Conservation (phyloP, 2,888 invertebrate genomes). For the Oegoconia quadripuncta region DNA sequence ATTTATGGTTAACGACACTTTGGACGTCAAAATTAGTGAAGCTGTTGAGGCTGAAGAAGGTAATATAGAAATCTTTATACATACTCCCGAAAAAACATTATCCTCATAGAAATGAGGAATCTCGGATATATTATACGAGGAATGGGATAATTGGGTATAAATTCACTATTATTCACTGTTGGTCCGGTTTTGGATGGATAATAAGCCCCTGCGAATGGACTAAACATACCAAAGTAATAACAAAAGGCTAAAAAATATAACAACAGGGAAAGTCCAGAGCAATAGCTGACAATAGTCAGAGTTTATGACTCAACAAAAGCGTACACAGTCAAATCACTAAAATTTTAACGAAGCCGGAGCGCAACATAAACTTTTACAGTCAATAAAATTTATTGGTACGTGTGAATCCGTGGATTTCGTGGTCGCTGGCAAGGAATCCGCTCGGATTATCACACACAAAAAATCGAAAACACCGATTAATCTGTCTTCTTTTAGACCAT, state of each 20-base stretch:
- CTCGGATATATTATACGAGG: too few species aligned
- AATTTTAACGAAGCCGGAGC: neutral
- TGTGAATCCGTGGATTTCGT: neutral
- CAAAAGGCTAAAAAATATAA: neutral
- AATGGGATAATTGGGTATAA: too few species aligned
- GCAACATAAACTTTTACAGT: neutral
- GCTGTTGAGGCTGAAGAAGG: too few species aligned
- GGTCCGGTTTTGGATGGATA: too few species aligned
- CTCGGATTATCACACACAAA: slow-evolving; percentile 1
- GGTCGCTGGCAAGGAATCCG: neutral
- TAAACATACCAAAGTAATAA: neutral
- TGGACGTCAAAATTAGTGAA: too few species aligned
- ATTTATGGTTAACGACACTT: too few species aligned
- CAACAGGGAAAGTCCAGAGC: neutral
- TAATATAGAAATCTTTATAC: too few species aligned
- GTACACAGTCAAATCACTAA: neutral
- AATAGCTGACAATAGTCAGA: neutral
- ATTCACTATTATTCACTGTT: too few species aligned
- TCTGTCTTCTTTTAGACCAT: slow-evolving; percentile 29
- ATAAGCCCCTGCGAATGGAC: too few species aligned
- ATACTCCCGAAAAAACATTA: too few species aligned
- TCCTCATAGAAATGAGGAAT: too few species aligned
- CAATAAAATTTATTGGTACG: slow-evolving; percentile 4
- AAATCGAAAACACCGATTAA: slow-evolving; percentile 13
- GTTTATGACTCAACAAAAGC: neutral